Base-by-base conservation (phyloP, 2,113 vertebrate genomes). In the Sturnira hondurensis region DNA sequence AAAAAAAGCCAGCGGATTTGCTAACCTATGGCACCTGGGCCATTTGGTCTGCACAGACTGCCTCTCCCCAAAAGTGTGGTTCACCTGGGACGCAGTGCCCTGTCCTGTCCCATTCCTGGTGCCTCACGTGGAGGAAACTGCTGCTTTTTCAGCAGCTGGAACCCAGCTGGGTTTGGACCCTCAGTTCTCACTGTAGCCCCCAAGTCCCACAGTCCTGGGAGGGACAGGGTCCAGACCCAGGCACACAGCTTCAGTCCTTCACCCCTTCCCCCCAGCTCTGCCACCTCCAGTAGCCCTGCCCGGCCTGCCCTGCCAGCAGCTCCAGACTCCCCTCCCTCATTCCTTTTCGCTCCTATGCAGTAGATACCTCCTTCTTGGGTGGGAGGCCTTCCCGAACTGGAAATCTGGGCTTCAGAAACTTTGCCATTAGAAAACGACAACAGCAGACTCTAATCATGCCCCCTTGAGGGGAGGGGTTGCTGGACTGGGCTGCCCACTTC, bases 131-230 rank as follows among this genome's bases (percentile, higher is more conserved):
- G 11, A 76, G 24, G 38, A 67, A 61, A 43, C 1, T 36, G 36
- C 5, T 47, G 22, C 13, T 65, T 47, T 63, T 52, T 17, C 45
- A 41, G 78, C 13, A 88, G 93, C 36, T 19, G 20, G 31, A 77
- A 52, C 31, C 63, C 78, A 50, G 73, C 54, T 33, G 26, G 41
- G 26, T 33, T 68, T 45, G 20, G 11, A n/a, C n/a, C n/a, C n/a
- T n/a, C n/a, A n/a, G n/a, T n/a, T 31, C 71, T 31, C 85, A 4
- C 19, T 26, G 50, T 2, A 52, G 26, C 50, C 74, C 91, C 54
- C 3, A 4, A 9, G 50, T 1, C 3, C 28, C n/a, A 19, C 22
- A 5, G 1, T 20, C 50, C 71, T n/a, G 9, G 3, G 1, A 13
- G 33, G 61, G 5, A 33, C 11, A 11, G 81, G 63, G n/a, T 0